phyloP scores from a whole-genome alignment of 2,797 vertebrate genomes.

The Phrynocephalus forsythii region DNA sequence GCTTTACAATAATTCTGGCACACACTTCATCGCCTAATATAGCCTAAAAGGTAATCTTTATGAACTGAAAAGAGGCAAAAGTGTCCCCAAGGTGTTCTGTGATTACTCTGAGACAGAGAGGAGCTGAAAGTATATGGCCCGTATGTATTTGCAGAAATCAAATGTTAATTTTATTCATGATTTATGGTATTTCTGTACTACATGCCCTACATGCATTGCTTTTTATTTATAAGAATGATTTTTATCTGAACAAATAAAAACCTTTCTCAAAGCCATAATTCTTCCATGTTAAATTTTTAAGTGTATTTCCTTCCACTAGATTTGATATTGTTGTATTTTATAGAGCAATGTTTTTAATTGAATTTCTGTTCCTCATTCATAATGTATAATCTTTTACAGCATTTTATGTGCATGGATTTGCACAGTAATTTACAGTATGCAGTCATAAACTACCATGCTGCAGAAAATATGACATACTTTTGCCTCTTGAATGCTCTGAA shows the following conservation, averaged over 20 bases:
- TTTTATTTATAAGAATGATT: conserved; percentile 40
- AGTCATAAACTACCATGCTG: conserved; percentile 49
- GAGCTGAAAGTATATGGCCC: conserved; percentile 16
- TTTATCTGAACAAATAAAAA: conserved; percentile 47
- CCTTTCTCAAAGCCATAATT: conserved; percentile 20
- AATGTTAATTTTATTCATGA: conserved; percentile 35
- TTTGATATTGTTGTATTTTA: conserved; percentile 50
- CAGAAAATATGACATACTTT: conserved; percentile 47
- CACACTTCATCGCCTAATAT: conserved; percentile 21
- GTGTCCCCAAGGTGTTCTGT: conserved; percentile 7
- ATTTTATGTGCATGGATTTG: conserved; percentile 48
- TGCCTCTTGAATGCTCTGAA: conserved; percentile 56
- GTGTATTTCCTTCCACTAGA: background rate
- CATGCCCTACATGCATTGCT: background rate
- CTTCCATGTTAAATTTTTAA: background rate
- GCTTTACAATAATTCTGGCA: conserved; percentile 42
- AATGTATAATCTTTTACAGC: conserved; percentile 42
- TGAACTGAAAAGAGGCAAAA: conserved; percentile 22
- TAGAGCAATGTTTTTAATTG: conserved; percentile 37
- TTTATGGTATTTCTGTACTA: conserved; percentile 16
- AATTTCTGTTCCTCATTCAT: conserved; percentile 55
- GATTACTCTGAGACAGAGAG: conserved; percentile 13
- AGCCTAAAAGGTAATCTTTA: conserved; percentile 26
- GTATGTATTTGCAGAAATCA: conserved; percentile 11
- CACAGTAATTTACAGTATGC: conserved; percentile 48